Evolutionary conservation across 2,113 vertebrate genomes (phyloP), one percentile per base, ranked within the genome.

Genomic region (Siniperca knerii): DNA sequence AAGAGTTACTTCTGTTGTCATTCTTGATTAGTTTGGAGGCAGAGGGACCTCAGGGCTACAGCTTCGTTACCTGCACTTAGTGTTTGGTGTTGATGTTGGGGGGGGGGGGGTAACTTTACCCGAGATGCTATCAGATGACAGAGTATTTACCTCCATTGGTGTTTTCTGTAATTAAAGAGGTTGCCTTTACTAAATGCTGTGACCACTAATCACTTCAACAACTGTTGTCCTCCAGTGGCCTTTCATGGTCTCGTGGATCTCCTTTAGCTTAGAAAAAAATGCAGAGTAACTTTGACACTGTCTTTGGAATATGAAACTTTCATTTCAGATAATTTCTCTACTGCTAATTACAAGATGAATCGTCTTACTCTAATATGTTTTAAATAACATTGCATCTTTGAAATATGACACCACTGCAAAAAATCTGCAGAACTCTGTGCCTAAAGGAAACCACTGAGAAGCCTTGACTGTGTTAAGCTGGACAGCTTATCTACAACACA

Each of bases 141-240:
- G 77, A 88, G 85, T 85, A 88, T 93, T 95, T 91, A 94, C 77
- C 89, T 85, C 80, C 81, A 90, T 88, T 90, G 82, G 83, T 93
- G 91, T 91, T 94, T 92, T 82, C 85, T 77, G 79, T 94, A 94
- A 94, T 95, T 94, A 95, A 94, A 95, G 90, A 93, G 92, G 76
- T 92, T 81, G 79, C 72, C 77, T 77, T 87, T 77, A 77, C 81
- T 77, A 87, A 93, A 90, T 88, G 85, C 91, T 84, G 81, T 77
- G 86, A 86, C 87, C 90, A 89, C 92, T 93, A 93, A 95, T 95
- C 88, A 93, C 89, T 75, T 76, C 29, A 81, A 62, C 75, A 60
- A 70, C 87, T 74, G 80, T 50, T 66, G 61, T 88, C 89, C 87
- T 84, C 74, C 86, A 44, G 76, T 75, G 76, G 55, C 88, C 77